Percentiles rank a stretch among this genome's conserved stretches.
Conservation (phyloP, 2,888 invertebrate genomes). For the Synanthedon andrenaeformis region DNA sequence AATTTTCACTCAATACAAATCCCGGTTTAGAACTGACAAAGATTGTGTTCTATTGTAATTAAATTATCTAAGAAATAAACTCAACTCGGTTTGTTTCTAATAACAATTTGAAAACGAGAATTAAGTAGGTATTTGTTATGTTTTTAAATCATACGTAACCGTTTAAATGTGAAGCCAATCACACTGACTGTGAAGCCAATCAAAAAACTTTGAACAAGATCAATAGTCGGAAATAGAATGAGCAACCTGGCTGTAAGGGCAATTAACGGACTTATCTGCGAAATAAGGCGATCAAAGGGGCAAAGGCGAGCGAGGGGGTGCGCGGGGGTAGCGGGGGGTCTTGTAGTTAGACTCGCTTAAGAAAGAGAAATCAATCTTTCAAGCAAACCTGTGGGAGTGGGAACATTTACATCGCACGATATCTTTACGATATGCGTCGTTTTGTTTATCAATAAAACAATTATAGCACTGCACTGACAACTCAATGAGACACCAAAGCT, state of each 20-base stretch:
- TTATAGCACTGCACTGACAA: no score
- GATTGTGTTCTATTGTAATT: conserved; percentile 47
- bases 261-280: conserved; percentile 62
- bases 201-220: conserved; percentile 51
- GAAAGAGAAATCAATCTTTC: conserved; percentile 63
- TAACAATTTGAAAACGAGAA: no score
- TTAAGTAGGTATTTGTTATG: no score
- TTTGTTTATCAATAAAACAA: not conserved
- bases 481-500: no score
- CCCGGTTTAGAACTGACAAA: conserved; percentile 23
- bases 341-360: conserved; percentile 30
- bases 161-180: conserved; percentile 34
- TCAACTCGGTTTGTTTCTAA: no score
- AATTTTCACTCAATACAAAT: conserved; percentile 53
- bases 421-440: conserved; percentile 13
- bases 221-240: conserved; percentile 48
- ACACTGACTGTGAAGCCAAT: conserved; percentile 45
- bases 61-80: conserved; percentile 22
- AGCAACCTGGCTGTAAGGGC: conserved; percentile 55
- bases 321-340: conserved; percentile 15
- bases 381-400: conserved; percentile 31
- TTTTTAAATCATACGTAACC: no score
- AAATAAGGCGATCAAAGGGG: conserved; percentile 49
- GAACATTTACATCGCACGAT: conserved; percentile 19
- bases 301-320: conserved; percentile 7